A percentile compares a stretch with the other conserved stretches of the same genome.
These are phyloP conservation scores for Drosophila ohnishii DNA, from an alignment of 1,140 invertebrate species.

Conservation along the genomic window DNA sequence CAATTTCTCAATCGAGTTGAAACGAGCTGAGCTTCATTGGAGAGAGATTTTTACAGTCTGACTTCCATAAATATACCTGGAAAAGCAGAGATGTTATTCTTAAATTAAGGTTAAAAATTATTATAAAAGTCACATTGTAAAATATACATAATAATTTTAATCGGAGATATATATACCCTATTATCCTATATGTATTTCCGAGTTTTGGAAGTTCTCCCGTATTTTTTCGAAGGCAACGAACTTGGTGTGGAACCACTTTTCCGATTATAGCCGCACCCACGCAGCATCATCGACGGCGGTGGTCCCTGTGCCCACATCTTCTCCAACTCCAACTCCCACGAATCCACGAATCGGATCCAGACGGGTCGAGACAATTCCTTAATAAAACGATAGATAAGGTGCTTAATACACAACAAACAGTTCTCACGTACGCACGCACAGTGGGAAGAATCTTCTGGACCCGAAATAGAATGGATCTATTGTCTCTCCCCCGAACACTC, in stretches of 20 bases:
- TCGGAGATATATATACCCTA: no score
- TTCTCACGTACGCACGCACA: conserved; percentile 60
- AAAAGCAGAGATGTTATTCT: not conserved
- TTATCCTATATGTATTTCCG: no score
- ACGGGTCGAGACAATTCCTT: conserved; percentile 58
- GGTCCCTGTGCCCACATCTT: conserved; percentile 32
- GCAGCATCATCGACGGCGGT: conserved; percentile 20
- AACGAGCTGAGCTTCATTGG: conserved; percentile 1
- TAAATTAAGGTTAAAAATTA: not conserved
- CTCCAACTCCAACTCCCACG: conserved; percentile 32
- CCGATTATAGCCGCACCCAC: conserved; percentile 33
- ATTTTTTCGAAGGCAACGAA: conserved; percentile 5
- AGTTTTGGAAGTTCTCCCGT: not conserved
- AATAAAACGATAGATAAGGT: conserved; percentile 69
- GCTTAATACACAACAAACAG: conserved; percentile 69
- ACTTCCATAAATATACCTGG: not conserved
- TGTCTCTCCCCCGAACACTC: conserved; percentile 36
- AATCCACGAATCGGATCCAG: conserved; percentile 30
- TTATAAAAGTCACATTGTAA: not conserved
- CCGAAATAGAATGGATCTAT: conserved; percentile 43
- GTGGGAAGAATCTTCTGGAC: conserved; percentile 23
- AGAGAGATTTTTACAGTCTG: conserved; percentile 1
- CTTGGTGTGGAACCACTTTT: conserved; percentile 12
- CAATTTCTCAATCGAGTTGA: conserved; percentile 6
- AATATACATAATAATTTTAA: not conserved